Percentiles rank a stretch among this genome's conserved stretches.
Conservation (phyloP, 2,113 vertebrate species). For the Lepisosteus osseus region DNA sequence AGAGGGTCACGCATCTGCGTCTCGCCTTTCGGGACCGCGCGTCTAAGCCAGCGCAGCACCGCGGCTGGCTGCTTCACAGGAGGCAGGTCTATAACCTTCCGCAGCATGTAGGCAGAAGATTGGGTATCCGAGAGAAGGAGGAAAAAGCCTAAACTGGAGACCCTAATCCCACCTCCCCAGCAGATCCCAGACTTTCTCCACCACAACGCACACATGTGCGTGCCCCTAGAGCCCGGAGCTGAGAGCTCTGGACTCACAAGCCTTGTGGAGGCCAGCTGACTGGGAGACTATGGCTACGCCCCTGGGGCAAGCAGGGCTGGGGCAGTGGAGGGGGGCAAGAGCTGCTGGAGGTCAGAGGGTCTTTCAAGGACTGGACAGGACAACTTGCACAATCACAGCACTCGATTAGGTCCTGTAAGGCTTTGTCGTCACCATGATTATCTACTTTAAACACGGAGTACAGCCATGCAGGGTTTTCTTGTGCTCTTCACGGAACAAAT, state of each 20-base stretch:
- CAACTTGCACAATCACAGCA: conserved; percentile 2
- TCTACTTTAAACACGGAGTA: not conserved
- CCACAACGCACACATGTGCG: too few relatives aligned
- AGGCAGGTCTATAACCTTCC: not conserved
- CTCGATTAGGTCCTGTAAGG: not conserved
- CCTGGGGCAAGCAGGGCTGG: too few relatives aligned
- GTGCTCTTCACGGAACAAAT: too few relatives aligned
- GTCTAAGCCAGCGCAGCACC: not conserved
- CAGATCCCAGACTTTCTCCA: not conserved
- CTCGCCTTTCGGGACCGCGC: not conserved
- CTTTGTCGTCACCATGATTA: not conserved
- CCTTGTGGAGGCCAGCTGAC: too few relatives aligned
- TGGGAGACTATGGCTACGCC: too few relatives aligned
- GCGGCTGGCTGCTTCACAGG: not conserved
- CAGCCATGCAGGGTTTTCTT: too few relatives aligned
- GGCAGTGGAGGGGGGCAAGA: not conserved
- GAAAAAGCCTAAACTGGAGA: not conserved
- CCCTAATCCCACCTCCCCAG: not conserved
- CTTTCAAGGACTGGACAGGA: not conserved
- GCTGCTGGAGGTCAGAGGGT: not conserved
- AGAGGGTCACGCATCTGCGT: not conserved
- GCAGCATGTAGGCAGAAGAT: not conserved
- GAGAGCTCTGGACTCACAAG: too few relatives aligned
- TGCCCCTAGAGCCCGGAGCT: too few relatives aligned
- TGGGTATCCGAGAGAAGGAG: not conserved